These are phyloP conservation scores for Eurystomus gularis DNA, from an alignment of 2,113 vertebrate genomes.

Conservation along the genomic window DNA sequence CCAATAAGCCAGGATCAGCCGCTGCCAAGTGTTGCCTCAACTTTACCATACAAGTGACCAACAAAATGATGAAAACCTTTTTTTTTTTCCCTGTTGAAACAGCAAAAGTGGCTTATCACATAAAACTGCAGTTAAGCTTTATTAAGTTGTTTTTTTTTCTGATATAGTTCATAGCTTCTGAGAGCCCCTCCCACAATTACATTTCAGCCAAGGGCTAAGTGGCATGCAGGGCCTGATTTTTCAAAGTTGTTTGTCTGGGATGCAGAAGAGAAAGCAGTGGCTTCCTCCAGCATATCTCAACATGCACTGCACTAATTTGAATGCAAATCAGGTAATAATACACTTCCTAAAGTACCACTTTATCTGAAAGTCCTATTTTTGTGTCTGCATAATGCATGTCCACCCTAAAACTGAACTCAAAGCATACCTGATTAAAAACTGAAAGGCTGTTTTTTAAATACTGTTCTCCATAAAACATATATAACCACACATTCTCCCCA, in stretches of 20 bases:
- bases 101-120: neutral
- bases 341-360: neutral
- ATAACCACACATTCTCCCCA: neutral
- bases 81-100: neutral
- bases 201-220: neutral
- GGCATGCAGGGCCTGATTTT: neutral
- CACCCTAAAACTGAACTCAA: neutral
- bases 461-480: neutral
- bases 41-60: neutral
- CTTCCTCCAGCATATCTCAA: neutral
- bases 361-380: neutral
- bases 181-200: neutral
- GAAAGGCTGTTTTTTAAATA: neutral
- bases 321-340: conserved; percentile 33
- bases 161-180: neutral
- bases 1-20: neutral
- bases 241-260: neutral
- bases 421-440: neutral
- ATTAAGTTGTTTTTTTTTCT: neutral
- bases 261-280: neutral
- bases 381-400: neutral
- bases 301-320: neutral
- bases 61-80: neutral
- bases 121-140: neutral
- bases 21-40: neutral